These are phyloP conservation scores for Amaurobius ferox DNA, from an alignment of 2,888 invertebrate genomes.

Conservation along the genomic window DNA sequence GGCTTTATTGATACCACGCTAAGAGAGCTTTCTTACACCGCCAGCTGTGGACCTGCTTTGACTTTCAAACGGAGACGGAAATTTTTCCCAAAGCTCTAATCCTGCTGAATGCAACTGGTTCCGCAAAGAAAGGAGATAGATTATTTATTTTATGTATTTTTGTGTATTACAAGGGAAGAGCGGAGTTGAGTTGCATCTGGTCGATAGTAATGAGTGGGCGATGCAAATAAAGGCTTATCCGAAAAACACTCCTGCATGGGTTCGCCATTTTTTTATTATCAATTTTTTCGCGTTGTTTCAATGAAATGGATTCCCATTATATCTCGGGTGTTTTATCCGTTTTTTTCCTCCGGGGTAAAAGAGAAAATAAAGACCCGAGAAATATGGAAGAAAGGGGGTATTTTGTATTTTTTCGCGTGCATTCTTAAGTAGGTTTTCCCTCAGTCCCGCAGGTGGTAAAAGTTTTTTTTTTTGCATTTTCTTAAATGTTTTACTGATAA, in stretches of 20 bases:
- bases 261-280: conserved; percentile 34
- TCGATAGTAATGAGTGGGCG: conserved; percentile 63
- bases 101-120: conserved; percentile 50
- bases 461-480: background rate
- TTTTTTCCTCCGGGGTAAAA: conserved; percentile 38
- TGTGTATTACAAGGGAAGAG: background rate
- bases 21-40: conserved; percentile 29
- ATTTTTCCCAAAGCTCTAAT: conserved; percentile 20
- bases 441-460: conserved; percentile 17
- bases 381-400: conserved; percentile 13
- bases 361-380: conserved; percentile 54
- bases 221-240: conserved; percentile 62
- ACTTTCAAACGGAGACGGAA: conserved; percentile 57
- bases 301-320: conserved; percentile 46
- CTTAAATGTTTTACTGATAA: background rate
- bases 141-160: conserved; percentile 56
- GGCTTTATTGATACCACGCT: conserved; percentile 64
- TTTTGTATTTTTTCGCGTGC: conserved; percentile 10
- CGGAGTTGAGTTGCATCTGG: conserved; percentile 16
- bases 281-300: conserved; percentile 23
- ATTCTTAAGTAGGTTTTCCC: conserved; percentile 1
- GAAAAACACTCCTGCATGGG: conserved; percentile 26
- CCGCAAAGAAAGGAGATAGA: conserved; percentile 15
- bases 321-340: conserved; percentile 6
- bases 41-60: conserved; percentile 59